Percentiles rank a stretch among this genome's conserved stretches.
Evolutionary conservation across 2,113 vertebrate genomes (phyloP).

Genomic region (Columbina picui): DNA sequence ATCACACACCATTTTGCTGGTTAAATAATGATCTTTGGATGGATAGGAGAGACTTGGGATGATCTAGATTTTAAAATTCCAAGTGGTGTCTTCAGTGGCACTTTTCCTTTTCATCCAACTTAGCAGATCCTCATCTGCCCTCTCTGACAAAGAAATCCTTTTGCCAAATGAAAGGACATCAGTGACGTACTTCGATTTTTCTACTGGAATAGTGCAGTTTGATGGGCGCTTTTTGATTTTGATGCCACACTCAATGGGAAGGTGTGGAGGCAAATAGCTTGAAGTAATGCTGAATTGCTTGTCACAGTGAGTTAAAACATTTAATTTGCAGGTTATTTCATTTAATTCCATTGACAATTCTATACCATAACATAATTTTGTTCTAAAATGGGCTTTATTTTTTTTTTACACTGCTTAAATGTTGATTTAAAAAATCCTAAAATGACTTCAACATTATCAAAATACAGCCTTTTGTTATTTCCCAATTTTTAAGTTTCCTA

Average conservation of each 20-base stretch:
- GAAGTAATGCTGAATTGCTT: not conserved
- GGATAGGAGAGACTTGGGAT: not conserved
- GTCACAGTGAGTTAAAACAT: not conserved
- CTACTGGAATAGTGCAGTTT: not conserved
- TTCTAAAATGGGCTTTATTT: not conserved
- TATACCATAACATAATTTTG: not conserved
- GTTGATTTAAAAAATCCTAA: not conserved
- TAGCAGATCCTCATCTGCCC: not conserved
- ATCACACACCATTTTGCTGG: not conserved
- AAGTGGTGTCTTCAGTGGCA: not conserved
- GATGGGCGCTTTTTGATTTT: not conserved
- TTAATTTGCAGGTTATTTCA: not conserved
- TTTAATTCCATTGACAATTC: not conserved
- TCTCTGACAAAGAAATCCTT: not conserved
- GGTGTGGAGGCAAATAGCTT: not conserved
- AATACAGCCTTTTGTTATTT: not conserved
- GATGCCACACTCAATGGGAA: not conserved
- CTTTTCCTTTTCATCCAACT: not conserved
- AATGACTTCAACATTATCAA: not conserved
- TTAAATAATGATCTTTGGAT: not conserved
- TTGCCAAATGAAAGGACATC: not conserved
- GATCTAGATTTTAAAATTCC: not conserved
- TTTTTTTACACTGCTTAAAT: not conserved
- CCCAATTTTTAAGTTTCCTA: not conserved
- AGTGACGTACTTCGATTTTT: not conserved